Conservation (phyloP, 2,797 vertebrate genomes). For the Coregonus sp. region DNA sequence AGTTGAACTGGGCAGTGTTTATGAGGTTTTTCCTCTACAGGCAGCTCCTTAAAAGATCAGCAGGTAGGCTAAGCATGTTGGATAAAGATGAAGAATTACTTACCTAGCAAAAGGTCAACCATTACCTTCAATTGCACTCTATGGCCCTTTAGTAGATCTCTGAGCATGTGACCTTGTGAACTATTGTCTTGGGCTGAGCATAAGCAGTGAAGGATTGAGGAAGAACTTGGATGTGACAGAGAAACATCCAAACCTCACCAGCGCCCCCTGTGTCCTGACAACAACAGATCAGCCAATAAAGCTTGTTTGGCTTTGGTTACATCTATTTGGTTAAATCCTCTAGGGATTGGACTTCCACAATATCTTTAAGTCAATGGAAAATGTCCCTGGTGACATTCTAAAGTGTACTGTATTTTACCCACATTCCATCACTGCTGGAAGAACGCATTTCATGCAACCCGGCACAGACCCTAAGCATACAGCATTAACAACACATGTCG, state of each 20-base stretch:
- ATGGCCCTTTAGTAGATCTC: too few species aligned
- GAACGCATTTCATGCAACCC: conserved; percentile 7
- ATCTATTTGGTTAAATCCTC: too few species aligned
- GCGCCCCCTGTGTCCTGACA: too few species aligned
- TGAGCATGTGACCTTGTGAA: too few species aligned
- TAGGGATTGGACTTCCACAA: not conserved
- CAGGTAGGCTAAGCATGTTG: not conserved
- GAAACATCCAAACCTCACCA: too few species aligned
- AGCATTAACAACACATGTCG: not conserved
- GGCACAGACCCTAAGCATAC: not conserved
- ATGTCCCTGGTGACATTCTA: conserved; percentile 1
- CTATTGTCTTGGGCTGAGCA: too few species aligned
- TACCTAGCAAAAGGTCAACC: not conserved
- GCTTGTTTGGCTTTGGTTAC: too few species aligned
- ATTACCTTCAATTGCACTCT: too few species aligned
- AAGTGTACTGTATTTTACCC: not conserved
- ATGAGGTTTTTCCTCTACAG: not conserved
- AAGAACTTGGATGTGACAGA: too few species aligned
- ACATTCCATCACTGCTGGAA: not conserved
- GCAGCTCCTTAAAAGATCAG: not conserved
- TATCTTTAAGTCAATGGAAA: not conserved
- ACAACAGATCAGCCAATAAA: too few species aligned
- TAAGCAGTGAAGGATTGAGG: too few species aligned
- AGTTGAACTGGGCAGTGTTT: conserved; percentile 25
- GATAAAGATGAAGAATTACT: not conserved